Evolutionary conservation across 2,113 vertebrate genomes (phyloP).

Genomic region (Callionymus lyra): DNA sequence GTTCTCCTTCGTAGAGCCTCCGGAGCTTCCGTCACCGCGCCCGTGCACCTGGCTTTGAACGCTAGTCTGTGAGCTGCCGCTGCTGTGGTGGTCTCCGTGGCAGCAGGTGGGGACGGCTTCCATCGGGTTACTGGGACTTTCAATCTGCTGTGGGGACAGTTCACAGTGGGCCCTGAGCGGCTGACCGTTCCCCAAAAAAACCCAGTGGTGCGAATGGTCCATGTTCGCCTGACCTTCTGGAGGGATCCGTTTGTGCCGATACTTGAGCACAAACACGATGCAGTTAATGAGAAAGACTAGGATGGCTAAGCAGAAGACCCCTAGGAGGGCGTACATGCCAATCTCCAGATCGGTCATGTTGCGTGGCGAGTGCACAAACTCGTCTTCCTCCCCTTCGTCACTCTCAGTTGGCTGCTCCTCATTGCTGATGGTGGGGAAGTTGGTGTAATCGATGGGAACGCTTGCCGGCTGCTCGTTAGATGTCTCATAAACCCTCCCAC

Average conservation of each 20-base stretch:
- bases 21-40: slow-evolving; percentile 86
- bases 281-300: slow-evolving; percentile 98
- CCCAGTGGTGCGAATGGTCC: slow-evolving; percentile 98
- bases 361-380: slow-evolving; percentile 78
- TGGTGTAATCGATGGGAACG: slow-evolving; percentile 71
- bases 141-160: slow-evolving; percentile 80
- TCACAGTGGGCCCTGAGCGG: slow-evolving; percentile 83
- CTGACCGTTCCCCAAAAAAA: slow-evolving; percentile 93
- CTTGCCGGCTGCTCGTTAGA: slow-evolving; percentile 71
- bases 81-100: slow-evolving; percentile 89
- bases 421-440: slow-evolving; percentile 80
- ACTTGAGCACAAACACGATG: slow-evolving; percentile 93
- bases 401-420: slow-evolving; percentile 63
- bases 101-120: slow-evolving; percentile 87
- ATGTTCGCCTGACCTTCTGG: slow-evolving; percentile 95
- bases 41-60: slow-evolving; percentile 95
- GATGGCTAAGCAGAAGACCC: slow-evolving; percentile 95
- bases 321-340: slow-evolving; percentile 93
- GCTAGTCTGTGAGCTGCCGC: slow-evolving; percentile 92
- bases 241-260: slow-evolving; percentile 90
- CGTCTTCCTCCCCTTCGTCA: slow-evolving; percentile 56
- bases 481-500: slow-evolving; percentile 53
- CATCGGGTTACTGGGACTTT: slow-evolving; percentile 77
- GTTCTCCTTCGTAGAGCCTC: slow-evolving; percentile 84
- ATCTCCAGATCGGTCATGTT: slow-evolving; percentile 95